Conservation (phyloP, 2,113 vertebrate genomes). For the Condylura cristata region DNA sequence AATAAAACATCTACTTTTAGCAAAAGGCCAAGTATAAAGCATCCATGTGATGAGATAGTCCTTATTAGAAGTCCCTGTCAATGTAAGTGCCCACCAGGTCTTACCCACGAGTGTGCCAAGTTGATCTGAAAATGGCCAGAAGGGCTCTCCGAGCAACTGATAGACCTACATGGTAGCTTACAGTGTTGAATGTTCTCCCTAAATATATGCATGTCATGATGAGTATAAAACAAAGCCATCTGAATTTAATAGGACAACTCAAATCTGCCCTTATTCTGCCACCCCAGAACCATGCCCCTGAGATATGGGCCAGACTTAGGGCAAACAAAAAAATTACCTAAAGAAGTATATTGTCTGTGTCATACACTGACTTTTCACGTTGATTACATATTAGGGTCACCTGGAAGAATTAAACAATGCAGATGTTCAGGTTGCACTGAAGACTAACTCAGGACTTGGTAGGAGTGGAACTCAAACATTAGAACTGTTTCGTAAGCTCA, state of each 20-base stretch:
- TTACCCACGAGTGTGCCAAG: not conserved
- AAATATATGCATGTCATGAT: not conserved
- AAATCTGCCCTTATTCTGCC: not conserved
- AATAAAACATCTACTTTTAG: slow-evolving; percentile 3
- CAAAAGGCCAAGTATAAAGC: not conserved
- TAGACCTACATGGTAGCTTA: not conserved
- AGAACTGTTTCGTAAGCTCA: not conserved
- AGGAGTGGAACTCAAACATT: not conserved
- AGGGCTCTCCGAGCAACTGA: not conserved
- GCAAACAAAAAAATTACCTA: not conserved
- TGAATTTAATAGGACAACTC: not conserved
- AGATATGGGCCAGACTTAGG: not conserved
- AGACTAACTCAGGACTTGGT: not conserved
- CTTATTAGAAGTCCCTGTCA: not conserved
- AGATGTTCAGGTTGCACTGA: not conserved
- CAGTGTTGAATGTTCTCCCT: not conserved
- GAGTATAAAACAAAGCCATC: not conserved
- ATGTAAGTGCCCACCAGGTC: too few relatives aligned
- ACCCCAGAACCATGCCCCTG: not conserved
- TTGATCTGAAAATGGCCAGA: not conserved
- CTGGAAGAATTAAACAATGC: not conserved
- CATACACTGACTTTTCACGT: not conserved
- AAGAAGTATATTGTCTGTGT: not conserved
- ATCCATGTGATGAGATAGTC: not conserved
- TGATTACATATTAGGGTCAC: not conserved